These are phyloP conservation scores for Mythimna pallens DNA, from an alignment of 2,888 invertebrate species.

Conservation along the genomic window DNA sequence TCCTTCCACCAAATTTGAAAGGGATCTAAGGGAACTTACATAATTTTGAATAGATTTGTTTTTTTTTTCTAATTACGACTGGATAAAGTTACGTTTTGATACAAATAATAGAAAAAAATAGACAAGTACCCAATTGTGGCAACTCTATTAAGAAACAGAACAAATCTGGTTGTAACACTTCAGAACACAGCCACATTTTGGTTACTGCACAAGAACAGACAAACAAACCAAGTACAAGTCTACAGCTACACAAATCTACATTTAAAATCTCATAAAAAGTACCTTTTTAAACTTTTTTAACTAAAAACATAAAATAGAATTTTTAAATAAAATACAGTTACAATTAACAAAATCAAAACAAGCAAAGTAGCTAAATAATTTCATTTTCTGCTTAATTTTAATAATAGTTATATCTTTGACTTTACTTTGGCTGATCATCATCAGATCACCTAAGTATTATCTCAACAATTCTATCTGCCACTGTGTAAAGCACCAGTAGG, in stretches of 20 bases:
- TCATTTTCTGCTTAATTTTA: background rate
- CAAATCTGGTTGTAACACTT: background rate
- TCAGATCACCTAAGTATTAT: background rate
- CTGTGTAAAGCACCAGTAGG: no score
- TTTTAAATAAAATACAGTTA: constrained; percentile 6
- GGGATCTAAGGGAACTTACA: no score
- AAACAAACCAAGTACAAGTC: background rate
- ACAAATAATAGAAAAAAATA: no score
- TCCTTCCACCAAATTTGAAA: no score
- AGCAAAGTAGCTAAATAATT: constrained; percentile 1
- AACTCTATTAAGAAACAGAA: background rate
- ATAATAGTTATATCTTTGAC: background rate
- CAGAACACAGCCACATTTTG: background rate
- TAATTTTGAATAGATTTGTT: no score
- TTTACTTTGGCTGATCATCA: background rate
- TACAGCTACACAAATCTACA: constrained; percentile 11
- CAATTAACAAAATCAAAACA: constrained; percentile 18
- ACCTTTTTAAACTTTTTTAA: constrained; percentile 13
- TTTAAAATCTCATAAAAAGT: constrained; percentile 5
- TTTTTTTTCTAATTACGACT: no score
- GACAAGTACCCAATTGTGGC: no score
- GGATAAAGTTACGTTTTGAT: no score
- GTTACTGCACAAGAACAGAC: background rate
- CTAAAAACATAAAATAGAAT: constrained; percentile 12
- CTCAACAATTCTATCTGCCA: background rate